Evolutionary conservation across 2,888 invertebrate genomes (phyloP), one percentile per base, ranked within the genome.

Genomic region (Branchipolynoe longqiensis): DNA sequence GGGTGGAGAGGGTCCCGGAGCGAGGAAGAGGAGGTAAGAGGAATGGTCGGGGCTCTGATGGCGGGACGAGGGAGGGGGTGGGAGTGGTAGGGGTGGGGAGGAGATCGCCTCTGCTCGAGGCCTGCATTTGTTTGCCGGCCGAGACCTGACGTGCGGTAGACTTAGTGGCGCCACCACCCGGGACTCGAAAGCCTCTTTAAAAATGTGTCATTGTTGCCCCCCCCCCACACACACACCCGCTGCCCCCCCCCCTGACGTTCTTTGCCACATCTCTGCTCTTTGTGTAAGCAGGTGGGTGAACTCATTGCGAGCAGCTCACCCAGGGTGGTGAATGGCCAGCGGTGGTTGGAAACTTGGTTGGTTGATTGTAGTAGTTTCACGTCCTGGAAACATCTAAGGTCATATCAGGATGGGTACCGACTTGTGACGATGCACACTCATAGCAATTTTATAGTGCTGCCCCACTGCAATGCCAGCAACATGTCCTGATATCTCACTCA

Each of bases 81-180:
- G 48, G 18, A 12, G 48, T 48, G 48, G 8, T 12, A 18, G 18
- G 8, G 48, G 48, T 48, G 48, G 48, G 48, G 18, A 48, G 48
- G 48, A 12, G 48, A 18, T 8, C 48, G 48, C 48, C 48, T 8
- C 48, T 48, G n/a, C n/a, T n/a, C n/a, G n/a, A n/a, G n/a, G n/a
- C n/a, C n/a, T n/a, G n/a, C n/a, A n/a, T n/a, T n/a, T 56, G 56
- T 56, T 56, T 56, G 56, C 18, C 56, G 25, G 22, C 56, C 56
- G 56, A 25, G 56, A 56, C 56, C 56, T 56, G 56, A 25, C 56
- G 56, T 56, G 22, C 25, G 56, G 56, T 56, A 56, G 56, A 56
- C 56, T n/a, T 22, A 56, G n/a, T 56, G 56, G 56, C 56, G 56
- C 56, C 56, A 22, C n/a, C 25, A 25, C n/a, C 56, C 48, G 8